These are phyloP conservation scores for Tokudaia tokunoshimensis DNA, from an alignment of 2,797 vertebrate species.

Conservation along the genomic window DNA sequence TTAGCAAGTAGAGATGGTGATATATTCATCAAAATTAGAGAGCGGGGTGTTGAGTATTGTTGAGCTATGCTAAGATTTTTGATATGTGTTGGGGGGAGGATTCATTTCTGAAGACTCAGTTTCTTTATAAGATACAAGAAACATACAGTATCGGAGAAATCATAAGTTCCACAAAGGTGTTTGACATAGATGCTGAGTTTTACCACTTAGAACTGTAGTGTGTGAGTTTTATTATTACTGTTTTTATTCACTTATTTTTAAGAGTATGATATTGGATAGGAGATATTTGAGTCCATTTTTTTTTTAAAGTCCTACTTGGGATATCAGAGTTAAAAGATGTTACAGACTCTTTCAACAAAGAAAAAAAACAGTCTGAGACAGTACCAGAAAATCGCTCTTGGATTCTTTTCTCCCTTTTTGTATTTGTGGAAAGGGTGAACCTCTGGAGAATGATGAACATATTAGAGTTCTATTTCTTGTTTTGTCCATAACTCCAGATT, in stretches of 20 bases:
- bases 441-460: not conserved
- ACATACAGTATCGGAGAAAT: not conserved
- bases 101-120: slow-evolving; percentile 25
- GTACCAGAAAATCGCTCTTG: not conserved
- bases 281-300: not conserved
- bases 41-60: not conserved
- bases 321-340: slow-evolving; percentile 16
- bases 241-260: not conserved
- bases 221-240: not conserved
- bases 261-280: not conserved
- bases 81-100: not conserved
- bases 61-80: not conserved
- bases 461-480: not conserved
- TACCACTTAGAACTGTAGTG: not conserved
- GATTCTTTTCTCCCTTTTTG: not conserved
- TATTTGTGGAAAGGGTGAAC: slow-evolving; percentile 16
- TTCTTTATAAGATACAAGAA: slow-evolving; percentile 27
- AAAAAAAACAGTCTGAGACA: not conserved
- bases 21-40: not conserved
- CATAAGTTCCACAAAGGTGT: not conserved
- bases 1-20: not conserved
- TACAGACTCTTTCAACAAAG: not conserved
- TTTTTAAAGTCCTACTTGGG: not conserved
- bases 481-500: not conserved
- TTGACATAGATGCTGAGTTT: not conserved